Conservation (phyloP, 2,797 vertebrate genomes). For the Falco cherrug region DNA sequence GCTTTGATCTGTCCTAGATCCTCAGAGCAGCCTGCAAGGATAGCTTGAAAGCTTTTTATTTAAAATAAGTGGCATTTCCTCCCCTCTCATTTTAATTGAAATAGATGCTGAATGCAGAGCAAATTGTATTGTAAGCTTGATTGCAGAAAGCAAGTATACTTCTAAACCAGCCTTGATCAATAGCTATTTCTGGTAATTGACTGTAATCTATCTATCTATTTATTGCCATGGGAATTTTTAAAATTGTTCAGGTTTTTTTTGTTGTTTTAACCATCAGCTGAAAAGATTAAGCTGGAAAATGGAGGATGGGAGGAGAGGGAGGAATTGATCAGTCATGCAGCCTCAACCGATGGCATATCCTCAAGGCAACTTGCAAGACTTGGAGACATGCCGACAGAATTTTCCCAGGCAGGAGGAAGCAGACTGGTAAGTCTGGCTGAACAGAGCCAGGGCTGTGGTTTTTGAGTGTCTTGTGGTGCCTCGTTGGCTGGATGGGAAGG, state of each 20-base stretch:
- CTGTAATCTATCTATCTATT: slow-evolving; percentile 33
- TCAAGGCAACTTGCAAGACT: slow-evolving; percentile 14
- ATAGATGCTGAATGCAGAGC: slow-evolving; percentile 63
- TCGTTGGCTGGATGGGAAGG: neutral
- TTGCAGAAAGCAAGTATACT: neutral
- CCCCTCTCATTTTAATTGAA: slow-evolving; percentile 67
- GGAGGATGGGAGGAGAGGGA: neutral
- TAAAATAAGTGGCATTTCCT: slow-evolving; percentile 70
- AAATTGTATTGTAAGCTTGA: slow-evolving; percentile 47
- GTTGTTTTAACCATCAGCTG: neutral
- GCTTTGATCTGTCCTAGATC: slow-evolving; percentile 68
- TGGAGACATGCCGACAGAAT: neutral
- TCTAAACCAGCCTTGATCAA: slow-evolving; percentile 58
- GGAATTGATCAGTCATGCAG: slow-evolving; percentile 33
- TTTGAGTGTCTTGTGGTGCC: neutral
- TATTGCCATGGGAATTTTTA: slow-evolving; percentile 1
- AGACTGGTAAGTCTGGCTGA: slow-evolving; percentile 29
- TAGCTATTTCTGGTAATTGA: slow-evolving; percentile 51
- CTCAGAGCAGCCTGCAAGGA: slow-evolving; percentile 61
- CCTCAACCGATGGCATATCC: neutral
- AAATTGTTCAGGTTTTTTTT: neutral
- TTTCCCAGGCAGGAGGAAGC: slow-evolving; percentile 32
- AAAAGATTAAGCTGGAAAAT: neutral
- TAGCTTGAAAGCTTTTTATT: slow-evolving; percentile 71
- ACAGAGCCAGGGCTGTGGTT: neutral